Evolutionary conservation across 2,888 invertebrate genomes (phyloP), one percentile per base, ranked within the genome.

Genomic region (Mellilla xanthometata): DNA sequence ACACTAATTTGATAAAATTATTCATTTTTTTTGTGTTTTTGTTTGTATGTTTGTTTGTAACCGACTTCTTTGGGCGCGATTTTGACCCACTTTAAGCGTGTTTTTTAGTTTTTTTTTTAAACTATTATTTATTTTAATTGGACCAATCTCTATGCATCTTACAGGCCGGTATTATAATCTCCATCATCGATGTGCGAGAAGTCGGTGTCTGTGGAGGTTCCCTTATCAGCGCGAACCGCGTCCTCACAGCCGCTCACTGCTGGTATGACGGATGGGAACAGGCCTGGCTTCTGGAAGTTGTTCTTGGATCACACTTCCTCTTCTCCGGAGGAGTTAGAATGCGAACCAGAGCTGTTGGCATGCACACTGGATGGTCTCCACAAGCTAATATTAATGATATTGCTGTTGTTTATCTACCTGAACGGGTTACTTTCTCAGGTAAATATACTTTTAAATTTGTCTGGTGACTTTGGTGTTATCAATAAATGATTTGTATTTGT

Each of bases 261-360:
- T 68, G 74, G 72, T 57, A 30, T 13, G 76, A 76, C 27, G 76
- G 78, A 0, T 2, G 4, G 0, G 52, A 63, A 53, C 69, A 65
- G 13, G 76, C 60, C 0, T 56, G 54, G 43, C 45, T 43, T 3
- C 46, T 72, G 32, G 62, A 55, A 1, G 68, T 75, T 1, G 67
- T 74, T 2, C 67, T 76, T 2, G 78, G 76, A 5, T 69, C 74
- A 10, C 40, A 46, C 11, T 15, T 39, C 0, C 47, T 77, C 1
- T 76, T 73, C 59, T 41, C 30, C 8, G 76, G 74, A 2, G 76
- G 76, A 7, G 50, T 42, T n/a, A 65, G 76, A 11, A 0, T 62
- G 0, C 8, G 35, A 1, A 54, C 70, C 4, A 57, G 44, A 8
- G 39, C 46, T 2, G 58, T 76, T 3, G 46, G 51, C 2, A 56